A percentile compares a stretch with the other conserved stretches of the same genome.
phyloP scores from a whole-genome alignment of 2,888 invertebrate genomes.

The Saturnia pavonia region DNA sequence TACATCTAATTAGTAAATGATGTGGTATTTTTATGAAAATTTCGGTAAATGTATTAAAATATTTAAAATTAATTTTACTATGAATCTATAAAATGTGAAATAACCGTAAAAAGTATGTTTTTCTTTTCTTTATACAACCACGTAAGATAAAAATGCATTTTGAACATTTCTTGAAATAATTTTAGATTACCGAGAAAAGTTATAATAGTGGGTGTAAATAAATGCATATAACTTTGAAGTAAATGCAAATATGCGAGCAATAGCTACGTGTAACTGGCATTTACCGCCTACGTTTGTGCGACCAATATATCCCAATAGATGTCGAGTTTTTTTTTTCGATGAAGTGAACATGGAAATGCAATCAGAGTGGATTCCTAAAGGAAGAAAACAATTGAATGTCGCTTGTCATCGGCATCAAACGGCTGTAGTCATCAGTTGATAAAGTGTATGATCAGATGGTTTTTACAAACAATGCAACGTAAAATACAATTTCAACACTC shows the following conservation, averaged over 20 bases:
- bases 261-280: conserved; percentile 38
- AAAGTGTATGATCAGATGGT: conserved; percentile 16
- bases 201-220: conserved; percentile 49
- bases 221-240: conserved; percentile 46
- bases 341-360: conserved; percentile 54
- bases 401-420: conserved; percentile 37
- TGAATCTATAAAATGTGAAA: neutral
- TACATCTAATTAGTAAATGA: neutral
- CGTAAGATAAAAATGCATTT: neutral
- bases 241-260: conserved; percentile 58
- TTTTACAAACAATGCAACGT: conserved; percentile 35
- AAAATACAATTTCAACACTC: conserved; percentile 49
- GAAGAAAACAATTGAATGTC: conserved; percentile 40
- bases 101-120: no score
- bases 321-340: conserved; percentile 43
- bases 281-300: conserved; percentile 50
- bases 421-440: neutral
- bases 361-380: conserved; percentile 37
- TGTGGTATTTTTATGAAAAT: neutral
- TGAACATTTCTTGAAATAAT: conserved; percentile 1
- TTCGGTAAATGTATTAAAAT: neutral
- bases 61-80: neutral
- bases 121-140: no score
- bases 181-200: neutral
- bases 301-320: conserved; percentile 46